Conservation (phyloP, 2,888 invertebrate species). For the Silvanus unidentatus region DNA sequence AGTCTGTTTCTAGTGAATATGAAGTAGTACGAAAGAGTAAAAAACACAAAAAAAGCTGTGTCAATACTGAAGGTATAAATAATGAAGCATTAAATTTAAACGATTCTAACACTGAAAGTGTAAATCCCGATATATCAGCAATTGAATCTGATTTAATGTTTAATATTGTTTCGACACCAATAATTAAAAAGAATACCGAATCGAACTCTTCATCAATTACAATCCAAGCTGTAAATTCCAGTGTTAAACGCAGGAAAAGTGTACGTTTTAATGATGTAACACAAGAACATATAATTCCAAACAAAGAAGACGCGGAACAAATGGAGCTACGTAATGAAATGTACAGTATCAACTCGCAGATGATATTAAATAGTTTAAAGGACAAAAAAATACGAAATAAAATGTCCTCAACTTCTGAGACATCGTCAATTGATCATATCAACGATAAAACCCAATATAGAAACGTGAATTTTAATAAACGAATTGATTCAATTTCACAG, state of each 20-base stretch:
- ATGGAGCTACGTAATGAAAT: slow-evolving; percentile 15
- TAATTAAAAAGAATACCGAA: slow-evolving; percentile 9
- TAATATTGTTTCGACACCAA: slow-evolving; percentile 29
- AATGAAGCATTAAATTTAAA: slow-evolving; percentile 26
- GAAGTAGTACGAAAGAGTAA: slow-evolving; percentile 21
- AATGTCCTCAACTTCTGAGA: slow-evolving; percentile 9
- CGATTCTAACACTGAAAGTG: slow-evolving; percentile 14
- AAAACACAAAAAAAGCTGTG: slow-evolving; percentile 16
- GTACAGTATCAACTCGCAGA: slow-evolving; percentile 17
- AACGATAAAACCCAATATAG: slow-evolving; percentile 7
- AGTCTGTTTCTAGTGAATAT: slow-evolving; percentile 1
- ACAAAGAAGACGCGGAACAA: slow-evolving; percentile 25
- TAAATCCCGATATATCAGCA: neutral
- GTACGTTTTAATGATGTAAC: slow-evolving; percentile 34
- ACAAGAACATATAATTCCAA: slow-evolving; percentile 35
- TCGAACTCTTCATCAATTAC: slow-evolving; percentile 2
- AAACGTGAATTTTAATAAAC: slow-evolving; percentile 22
- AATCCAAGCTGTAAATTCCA: neutral
- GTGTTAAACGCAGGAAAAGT: slow-evolving; percentile 20
- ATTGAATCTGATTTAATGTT: slow-evolving; percentile 28
- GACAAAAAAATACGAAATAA: slow-evolving; percentile 13
- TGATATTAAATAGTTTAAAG: slow-evolving; percentile 12
- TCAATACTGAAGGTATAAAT: slow-evolving; percentile 14
- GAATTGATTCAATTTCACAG: slow-evolving; percentile 30
- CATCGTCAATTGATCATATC: neutral